Conservation (phyloP, 2,113 vertebrate genomes). For the Pavo muticus region DNA sequence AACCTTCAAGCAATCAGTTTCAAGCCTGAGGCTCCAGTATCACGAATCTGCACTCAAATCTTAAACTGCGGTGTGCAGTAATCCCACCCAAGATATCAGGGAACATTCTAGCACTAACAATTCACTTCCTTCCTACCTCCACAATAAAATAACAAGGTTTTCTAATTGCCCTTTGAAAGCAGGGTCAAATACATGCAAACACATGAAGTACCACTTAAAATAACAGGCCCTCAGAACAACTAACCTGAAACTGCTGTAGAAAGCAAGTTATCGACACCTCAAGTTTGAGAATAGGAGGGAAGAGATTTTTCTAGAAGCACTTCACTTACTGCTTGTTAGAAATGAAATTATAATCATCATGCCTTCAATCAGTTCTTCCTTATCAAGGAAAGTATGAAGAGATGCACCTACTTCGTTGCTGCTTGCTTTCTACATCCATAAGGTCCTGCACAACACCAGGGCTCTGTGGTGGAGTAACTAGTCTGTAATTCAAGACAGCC, state of each 20-base stretch:
- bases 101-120: neutral
- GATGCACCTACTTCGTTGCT: neutral
- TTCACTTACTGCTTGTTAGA: neutral
- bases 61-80: neutral
- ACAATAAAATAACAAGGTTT: neutral
- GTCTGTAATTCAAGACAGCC: neutral
- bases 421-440: neutral
- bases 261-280: neutral
- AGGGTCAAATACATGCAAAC: neutral
- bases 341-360: neutral
- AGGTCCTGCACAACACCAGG: neutral
- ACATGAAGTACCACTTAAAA: neutral
- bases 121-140: neutral
- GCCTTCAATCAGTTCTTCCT: neutral
- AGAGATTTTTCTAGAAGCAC: neutral
- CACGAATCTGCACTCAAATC: neutral
- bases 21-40: neutral
- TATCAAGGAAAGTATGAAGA: neutral
- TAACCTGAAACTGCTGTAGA: neutral
- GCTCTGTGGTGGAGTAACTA: neutral
- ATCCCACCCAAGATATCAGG: neutral
- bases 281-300: neutral
- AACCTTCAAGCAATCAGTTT: neutral
- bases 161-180: neutral
- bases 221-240: neutral